phyloP scores from a whole-genome alignment of 2,113 vertebrate species.

The Varanus komodoensis region DNA sequence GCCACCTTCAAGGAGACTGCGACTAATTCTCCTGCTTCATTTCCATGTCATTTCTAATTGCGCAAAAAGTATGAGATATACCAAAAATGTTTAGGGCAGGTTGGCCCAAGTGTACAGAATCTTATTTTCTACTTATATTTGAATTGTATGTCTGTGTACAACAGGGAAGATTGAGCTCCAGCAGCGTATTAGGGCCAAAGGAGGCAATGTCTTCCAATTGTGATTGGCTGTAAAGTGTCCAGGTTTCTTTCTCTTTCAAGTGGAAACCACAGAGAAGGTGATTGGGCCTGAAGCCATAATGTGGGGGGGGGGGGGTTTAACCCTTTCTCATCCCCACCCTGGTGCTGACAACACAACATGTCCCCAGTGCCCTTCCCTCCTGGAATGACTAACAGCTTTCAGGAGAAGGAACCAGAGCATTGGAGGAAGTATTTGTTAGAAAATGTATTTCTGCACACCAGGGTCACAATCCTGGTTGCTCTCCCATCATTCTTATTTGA shows the following conservation, averaged over 20 bases:
- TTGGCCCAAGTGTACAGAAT: not conserved
- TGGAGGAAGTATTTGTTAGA: not conserved
- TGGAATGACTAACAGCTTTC: not conserved
- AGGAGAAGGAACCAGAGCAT: not conserved
- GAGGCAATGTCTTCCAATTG: not conserved
- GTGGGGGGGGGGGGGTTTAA: not conserved
- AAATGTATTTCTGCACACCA: not conserved
- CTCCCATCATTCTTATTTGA: not conserved
- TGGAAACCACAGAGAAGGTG: too few species aligned
- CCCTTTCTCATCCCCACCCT: not conserved
- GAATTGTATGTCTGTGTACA: not conserved
- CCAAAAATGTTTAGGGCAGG: not conserved
- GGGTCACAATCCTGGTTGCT: not conserved
- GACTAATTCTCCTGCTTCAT: not conserved
- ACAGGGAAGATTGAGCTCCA: not conserved
- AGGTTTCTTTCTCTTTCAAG: not conserved
- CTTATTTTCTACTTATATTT: not conserved
- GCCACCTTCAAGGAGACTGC: not conserved
- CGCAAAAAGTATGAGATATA: not conserved
- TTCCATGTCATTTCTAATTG: not conserved
- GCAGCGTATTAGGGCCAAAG: not conserved
- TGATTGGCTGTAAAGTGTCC: not conserved
- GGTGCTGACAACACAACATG: not conserved
- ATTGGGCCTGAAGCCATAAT: not conserved
- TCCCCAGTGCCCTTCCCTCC: not conserved